Evolutionary conservation across 2,888 invertebrate species (phyloP).

Genomic region (Mesorhabditis sp.): DNA sequence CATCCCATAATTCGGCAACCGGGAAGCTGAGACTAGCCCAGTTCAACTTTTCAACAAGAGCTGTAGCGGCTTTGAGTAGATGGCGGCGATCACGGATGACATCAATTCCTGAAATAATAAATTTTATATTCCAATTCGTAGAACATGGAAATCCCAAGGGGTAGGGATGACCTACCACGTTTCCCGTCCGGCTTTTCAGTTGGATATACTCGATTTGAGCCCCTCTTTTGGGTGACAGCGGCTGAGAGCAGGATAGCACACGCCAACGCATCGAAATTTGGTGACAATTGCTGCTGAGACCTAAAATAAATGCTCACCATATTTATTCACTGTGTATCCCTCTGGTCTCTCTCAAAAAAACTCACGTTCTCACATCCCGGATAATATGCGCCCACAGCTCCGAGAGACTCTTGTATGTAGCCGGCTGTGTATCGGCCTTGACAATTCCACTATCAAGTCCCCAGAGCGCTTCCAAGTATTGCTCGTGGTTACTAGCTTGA

Average conservation of each 20-base stretch:
- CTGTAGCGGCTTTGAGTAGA: conserved; percentile 34
- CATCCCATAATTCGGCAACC: conserved; percentile 53
- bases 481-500: not conserved
- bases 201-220: conserved; percentile 31
- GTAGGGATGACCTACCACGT: conserved; percentile 15
- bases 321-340: too few species aligned
- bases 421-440: conserved; percentile 14
- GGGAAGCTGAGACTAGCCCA: not conserved
- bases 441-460: not conserved
- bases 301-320: too few species aligned
- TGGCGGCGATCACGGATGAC: conserved; percentile 30
- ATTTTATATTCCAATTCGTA: too few species aligned
- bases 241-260: conserved; percentile 47
- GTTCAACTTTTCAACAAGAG: conserved; percentile 25
- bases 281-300: conserved; percentile 18
- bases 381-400: conserved; percentile 47
- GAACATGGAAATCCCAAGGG: not conserved
- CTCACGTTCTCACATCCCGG: conserved; percentile 25
- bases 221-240: conserved; percentile 38
- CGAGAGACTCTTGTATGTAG: conserved; percentile 20
- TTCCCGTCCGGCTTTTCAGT: conserved; percentile 27
- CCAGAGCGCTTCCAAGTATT: not conserved
- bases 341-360: not conserved
- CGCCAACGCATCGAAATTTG: conserved; percentile 45
- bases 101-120: not conserved